A percentile compares a stretch with the other conserved stretches of the same genome.
phyloP scores from a whole-genome alignment of 2,113 vertebrate genomes.

The Acanthochromis polyacanthus region DNA sequence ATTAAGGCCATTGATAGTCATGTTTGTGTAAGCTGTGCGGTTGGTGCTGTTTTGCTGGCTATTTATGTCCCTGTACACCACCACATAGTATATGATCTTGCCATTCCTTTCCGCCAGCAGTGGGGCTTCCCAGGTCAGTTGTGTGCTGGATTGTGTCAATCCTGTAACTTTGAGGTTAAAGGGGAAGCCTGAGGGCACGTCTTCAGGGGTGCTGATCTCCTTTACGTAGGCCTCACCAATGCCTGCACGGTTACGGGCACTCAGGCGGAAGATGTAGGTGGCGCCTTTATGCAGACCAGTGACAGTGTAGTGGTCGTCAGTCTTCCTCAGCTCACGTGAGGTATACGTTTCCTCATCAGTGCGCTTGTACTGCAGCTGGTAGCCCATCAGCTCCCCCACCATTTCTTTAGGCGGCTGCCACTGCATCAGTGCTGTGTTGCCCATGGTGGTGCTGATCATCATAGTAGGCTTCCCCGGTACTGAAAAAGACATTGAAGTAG shows the following conservation, averaged over 20 bases:
- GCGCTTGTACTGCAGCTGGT: constrained; percentile 93
- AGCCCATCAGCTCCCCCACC: constrained; percentile 96
- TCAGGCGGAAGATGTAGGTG: constrained; percentile 93
- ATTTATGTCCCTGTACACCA: constrained; percentile 97
- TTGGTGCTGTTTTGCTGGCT: constrained; percentile 93
- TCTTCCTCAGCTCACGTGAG: constrained; percentile 90
- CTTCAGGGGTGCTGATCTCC: constrained; percentile 93
- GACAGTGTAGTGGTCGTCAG: constrained; percentile 93
- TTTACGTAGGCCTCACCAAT: constrained; percentile 93
- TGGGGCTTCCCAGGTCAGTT: constrained; percentile 95
- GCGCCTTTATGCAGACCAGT: constrained; percentile 95
- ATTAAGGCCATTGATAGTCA: constrained; percentile 90
- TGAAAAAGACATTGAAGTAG: constrained; percentile 48
- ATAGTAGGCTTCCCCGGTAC: constrained; percentile 97
- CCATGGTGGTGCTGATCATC: constrained; percentile 97
- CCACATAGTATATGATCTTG: constrained; percentile 90
- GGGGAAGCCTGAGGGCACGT: constrained; percentile 91
- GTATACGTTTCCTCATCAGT: constrained; percentile 90
- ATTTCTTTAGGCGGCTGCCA: constrained; percentile 98
- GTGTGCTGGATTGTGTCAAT: constrained; percentile 93
- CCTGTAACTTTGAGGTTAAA: constrained; percentile 93
- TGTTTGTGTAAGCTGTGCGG: constrained; percentile 85
- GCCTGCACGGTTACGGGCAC: constrained; percentile 94
- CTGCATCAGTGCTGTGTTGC: constrained; percentile 97
- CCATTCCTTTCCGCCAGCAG: constrained; percentile 92